Evolutionary conservation across 2,888 invertebrate genomes (phyloP), one percentile per base, ranked within the genome.

Genomic region (Brenthis hecate): DNA sequence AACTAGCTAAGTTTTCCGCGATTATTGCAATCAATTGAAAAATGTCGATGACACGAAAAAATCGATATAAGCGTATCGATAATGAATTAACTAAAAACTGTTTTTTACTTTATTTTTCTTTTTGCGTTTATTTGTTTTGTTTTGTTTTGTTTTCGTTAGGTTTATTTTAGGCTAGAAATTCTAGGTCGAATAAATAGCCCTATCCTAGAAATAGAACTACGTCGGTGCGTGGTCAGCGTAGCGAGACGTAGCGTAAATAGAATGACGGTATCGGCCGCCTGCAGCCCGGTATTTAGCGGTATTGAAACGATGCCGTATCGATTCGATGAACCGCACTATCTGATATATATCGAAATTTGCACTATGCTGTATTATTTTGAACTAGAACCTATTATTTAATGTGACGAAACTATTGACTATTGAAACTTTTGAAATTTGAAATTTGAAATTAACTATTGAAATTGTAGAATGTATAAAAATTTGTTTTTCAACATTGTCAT

Each of bases 241-340:
- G 85, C 85, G 83, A 83, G 81, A 82, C 85, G 83, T 86, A 81
- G 77, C 85, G 80, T 83, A 88, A 87, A 86, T 85, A 88, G 85
- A 86, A 79, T 81, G 81, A 80, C 79, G 80, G 74, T 74, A 72
- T 71, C 76, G 58, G 71, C 64, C 64, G 73, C 66, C 58, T 68
- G 71, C 72, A 66, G 74, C 74, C 75, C 74, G 76, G 77, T 77
- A 75, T 74, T 73, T 71, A 74, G 69, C 73, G 72, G 68, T 66
- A 73, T 48, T 65, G 58, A 43, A 64, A 68, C 68, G 60, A 60
- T 66, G 66, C 54, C 57, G 60, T 66, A 66, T 66, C 66, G 66
- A 66, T 66, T 50, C 66, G 48, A 53, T 47, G 60, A 50, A 58
- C n/a, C 36, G 36, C 53, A 64, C 13, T 43, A 65, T 19, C 55